Percentiles rank a stretch among this genome's conserved stretches.
phyloP scores from a whole-genome alignment of 2,797 vertebrate genomes.

The Tenualosa thibaudeaui region DNA sequence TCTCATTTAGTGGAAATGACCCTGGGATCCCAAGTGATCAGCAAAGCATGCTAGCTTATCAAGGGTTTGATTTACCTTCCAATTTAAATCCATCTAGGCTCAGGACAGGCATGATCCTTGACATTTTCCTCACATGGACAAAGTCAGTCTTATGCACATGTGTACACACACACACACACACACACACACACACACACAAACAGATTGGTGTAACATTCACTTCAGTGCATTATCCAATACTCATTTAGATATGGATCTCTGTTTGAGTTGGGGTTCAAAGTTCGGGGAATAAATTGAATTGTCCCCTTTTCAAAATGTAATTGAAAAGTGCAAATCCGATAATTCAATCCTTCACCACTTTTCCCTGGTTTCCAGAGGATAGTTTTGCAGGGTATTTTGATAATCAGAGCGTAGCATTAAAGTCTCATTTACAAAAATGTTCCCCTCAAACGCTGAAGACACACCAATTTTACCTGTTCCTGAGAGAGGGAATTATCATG shows the following conservation, averaged over 20 bases:
- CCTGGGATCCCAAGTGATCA: constrained; percentile 39
- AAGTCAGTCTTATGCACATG: not conserved
- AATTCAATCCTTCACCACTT: constrained; percentile 2
- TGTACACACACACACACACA: not conserved
- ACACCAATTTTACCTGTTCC: constrained; percentile 24
- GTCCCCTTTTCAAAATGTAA: not conserved
- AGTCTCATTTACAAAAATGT: constrained; percentile 4
- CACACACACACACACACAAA: not conserved
- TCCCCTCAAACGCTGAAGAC: constrained; percentile 14
- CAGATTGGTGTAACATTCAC: not conserved
- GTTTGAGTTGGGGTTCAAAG: constrained; percentile 10
- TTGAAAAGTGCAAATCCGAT: constrained; percentile 21
- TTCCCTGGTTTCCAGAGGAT: not conserved
- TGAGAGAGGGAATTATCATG: constrained; percentile 33
- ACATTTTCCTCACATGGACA: not conserved
- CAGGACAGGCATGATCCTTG: constrained; percentile 4
- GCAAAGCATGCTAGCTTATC: not conserved
- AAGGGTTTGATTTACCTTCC: not conserved
- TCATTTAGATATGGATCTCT: not conserved
- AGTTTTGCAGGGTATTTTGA: constrained; percentile 13
- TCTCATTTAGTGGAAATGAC: constrained; percentile 50
- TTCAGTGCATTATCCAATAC: not conserved
- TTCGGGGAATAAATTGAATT: constrained; percentile 17
- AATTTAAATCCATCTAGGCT: not conserved
- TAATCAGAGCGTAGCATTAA: constrained; percentile 1